These are phyloP conservation scores for Scelioninae gen. 1 DNA, from an alignment of 2,888 invertebrate species.

Conservation along the genomic window DNA sequence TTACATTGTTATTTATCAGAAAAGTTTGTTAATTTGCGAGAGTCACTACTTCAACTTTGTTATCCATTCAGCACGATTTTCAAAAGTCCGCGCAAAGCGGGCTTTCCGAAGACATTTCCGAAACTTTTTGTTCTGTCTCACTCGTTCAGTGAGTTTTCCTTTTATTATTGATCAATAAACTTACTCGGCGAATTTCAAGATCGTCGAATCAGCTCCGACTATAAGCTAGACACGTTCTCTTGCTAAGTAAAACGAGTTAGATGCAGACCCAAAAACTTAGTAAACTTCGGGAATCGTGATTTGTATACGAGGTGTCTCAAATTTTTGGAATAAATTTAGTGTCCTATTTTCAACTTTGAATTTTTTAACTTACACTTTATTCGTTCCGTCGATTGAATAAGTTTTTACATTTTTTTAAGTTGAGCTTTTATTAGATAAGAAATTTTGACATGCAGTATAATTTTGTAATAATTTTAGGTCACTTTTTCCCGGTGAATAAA, in stretches of 20 bases:
- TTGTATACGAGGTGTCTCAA: slow-evolving; percentile 44
- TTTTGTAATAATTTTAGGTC: not conserved
- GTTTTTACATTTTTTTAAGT: slow-evolving; percentile 1
- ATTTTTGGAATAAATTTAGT: slow-evolving; percentile 38
- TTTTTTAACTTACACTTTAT: slow-evolving; percentile 25
- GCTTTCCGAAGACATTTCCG: slow-evolving; percentile 54
- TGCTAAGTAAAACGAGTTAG: slow-evolving; percentile 52
- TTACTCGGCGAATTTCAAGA: slow-evolving; percentile 55
- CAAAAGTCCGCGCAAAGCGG: slow-evolving; percentile 42
- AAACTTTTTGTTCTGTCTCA: slow-evolving; percentile 37
- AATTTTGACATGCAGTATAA: not conserved
- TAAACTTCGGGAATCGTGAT: slow-evolving; percentile 48
- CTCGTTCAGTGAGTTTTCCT: slow-evolving; percentile 22
- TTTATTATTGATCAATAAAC: slow-evolving; percentile 65
- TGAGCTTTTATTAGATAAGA: not conserved
- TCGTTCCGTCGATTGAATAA: not conserved
- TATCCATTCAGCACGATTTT: slow-evolving; percentile 50
- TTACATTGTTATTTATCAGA: slow-evolving; percentile 48
- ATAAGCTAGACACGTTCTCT: slow-evolving; percentile 59
- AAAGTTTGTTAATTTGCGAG: slow-evolving; percentile 60
- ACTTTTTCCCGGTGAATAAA: too few relatives aligned
- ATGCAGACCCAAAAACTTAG: slow-evolving; percentile 50
- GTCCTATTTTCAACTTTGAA: slow-evolving; percentile 27
- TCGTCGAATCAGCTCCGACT: slow-evolving; percentile 58
- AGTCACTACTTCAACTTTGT: slow-evolving; percentile 49